Percentiles rank a stretch among this genome's conserved stretches.
Evolutionary conservation across 1,140 invertebrate species (phyloP).

Genomic region (Popillia japonica): DNA sequence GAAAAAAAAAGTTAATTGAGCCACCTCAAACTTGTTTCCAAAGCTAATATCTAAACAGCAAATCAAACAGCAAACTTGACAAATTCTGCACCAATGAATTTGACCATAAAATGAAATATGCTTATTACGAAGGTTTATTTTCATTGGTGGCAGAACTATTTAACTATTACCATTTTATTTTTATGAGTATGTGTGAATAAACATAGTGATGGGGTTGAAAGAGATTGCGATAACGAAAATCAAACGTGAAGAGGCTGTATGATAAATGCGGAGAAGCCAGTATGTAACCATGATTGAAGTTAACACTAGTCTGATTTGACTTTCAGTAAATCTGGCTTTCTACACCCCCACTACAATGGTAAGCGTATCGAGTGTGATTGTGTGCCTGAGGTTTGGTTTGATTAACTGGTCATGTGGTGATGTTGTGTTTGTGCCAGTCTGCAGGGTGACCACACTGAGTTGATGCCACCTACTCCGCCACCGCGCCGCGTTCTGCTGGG

Average conservation of each 20-base stretch:
- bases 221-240: neutral
- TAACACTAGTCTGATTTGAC: slow-evolving; percentile 50
- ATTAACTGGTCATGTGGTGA: slow-evolving; percentile 49
- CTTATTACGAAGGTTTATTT: too few relatives aligned
- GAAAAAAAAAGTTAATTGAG: too few relatives aligned
- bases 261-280: slow-evolving; percentile 25
- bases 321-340: slow-evolving; percentile 65
- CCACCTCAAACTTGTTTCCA: too few relatives aligned
- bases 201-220: slow-evolving; percentile 17
- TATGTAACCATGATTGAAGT: slow-evolving; percentile 7
- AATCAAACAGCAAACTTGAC: too few relatives aligned
- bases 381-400: slow-evolving; percentile 48
- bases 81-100: too few relatives aligned
- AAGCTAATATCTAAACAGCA: too few relatives aligned
- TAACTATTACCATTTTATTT: too few relatives aligned
- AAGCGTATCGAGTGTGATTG: slow-evolving; percentile 57
- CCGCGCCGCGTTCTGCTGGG: slow-evolving; percentile 59
- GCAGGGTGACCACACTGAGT: slow-evolving; percentile 61
- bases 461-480: slow-evolving; percentile 62
- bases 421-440: slow-evolving; percentile 58
- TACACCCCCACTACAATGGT: slow-evolving; percentile 67
- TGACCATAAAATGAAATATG: too few relatives aligned
- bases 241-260: neutral
- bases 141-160: too few relatives aligned
- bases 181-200: too few relatives aligned